Conservation (phyloP, 2,113 vertebrate genomes). For the Formicarius rufipectus region DNA sequence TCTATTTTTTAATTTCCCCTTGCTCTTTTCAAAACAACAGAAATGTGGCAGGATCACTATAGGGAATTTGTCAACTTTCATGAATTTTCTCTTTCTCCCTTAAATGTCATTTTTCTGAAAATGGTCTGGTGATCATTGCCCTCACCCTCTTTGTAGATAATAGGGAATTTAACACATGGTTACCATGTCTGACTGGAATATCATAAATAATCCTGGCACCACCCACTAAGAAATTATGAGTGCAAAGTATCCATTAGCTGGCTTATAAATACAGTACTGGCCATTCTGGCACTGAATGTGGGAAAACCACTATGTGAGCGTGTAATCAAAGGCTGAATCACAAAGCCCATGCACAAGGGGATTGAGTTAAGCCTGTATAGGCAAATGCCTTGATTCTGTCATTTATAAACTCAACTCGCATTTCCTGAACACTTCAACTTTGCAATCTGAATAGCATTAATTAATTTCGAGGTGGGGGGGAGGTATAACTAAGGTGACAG, state of each 20-base stretch:
- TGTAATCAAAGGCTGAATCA: conserved; percentile 11
- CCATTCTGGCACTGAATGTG: background rate
- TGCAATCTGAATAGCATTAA: background rate
- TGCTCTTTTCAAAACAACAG: background rate
- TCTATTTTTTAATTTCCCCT: background rate
- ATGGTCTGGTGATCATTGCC: background rate
- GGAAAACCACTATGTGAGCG: background rate
- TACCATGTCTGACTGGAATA: background rate
- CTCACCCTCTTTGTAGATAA: background rate
- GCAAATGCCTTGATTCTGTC: background rate
- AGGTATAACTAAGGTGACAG: background rate
- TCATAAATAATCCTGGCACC: background rate
- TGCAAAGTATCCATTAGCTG: background rate
- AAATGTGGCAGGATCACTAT: background rate
- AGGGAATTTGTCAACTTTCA: background rate
- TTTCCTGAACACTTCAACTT: conserved; percentile 21
- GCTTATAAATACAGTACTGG: background rate
- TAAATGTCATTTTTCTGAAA: background rate
- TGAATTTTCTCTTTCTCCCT: background rate
- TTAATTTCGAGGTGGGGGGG: background rate
- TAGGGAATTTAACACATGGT: background rate
- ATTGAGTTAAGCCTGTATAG: conserved; percentile 2
- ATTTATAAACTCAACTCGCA: background rate
- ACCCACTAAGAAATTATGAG: background rate
- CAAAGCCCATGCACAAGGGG: background rate